Evolutionary conservation across 2,113 vertebrate species (phyloP), one percentile per base, ranked within the genome.

Genomic region (Myodes glareolus): DNA sequence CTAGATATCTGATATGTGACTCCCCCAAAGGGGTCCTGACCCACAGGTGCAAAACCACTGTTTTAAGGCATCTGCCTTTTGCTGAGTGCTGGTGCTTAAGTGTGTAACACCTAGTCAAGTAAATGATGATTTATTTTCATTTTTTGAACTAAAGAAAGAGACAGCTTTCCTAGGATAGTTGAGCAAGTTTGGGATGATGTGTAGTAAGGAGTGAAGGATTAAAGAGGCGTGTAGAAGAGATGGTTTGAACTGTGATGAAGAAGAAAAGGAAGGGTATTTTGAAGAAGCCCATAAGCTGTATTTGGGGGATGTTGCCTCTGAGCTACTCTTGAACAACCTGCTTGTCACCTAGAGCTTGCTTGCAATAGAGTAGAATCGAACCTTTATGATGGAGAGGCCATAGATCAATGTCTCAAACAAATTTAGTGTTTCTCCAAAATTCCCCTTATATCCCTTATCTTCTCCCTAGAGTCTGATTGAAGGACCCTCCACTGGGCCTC

Each of bases 141-240:
- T 89, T 88, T 94, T 91, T 82, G 47, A 89, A 29, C 8, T 50
- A 92, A 61, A 67, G 77, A 77, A 88, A 45, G 86, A 55, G 90
- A 55, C 36, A 91, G 5, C 85, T 81, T 88, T 75, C 16, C 67
- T 76, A 42, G 73, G 72, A 55, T 81, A 68, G 52, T 29, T 61
- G 55, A 68, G 39, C 84, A 86, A 42, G 50, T 78, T 78, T 86
- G 67, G 91, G 50, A 92, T 81, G 58, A 65, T 86, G 14, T 61
- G 39, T 84, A 61, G 88, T 67, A 61, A 61, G 31, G 93, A 58
- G 17, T 73, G 85, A 42, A 27, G 63, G 78, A 61, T 88, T 72
- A 80, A 77, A 88, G 81, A 89, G 63, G 7, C 45, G 5, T 39
- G 33, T 50, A 39, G 70, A 81, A 72, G 33, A 77, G 29, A 36